phyloP scores from a whole-genome alignment of 2,797 vertebrate genomes.

The Lepilemur septentrionalis region DNA sequence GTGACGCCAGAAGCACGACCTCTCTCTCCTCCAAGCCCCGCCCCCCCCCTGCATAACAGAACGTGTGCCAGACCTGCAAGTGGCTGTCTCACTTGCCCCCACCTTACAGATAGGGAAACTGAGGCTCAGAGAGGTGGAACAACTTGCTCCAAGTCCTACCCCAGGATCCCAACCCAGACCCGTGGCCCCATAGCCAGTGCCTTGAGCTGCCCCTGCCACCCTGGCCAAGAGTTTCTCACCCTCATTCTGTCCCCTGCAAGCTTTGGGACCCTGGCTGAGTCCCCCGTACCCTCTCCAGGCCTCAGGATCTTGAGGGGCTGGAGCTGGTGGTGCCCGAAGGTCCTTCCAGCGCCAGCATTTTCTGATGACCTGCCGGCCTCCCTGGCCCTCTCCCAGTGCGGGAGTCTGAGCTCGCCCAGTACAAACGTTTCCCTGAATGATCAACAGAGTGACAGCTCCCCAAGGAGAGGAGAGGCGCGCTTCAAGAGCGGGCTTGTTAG shows the following conservation, averaged over 20 bases:
- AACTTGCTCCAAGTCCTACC: background rate
- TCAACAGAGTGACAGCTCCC: background rate
- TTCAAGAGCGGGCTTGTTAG: background rate
- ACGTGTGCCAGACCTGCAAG: no score
- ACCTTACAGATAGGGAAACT: background rate
- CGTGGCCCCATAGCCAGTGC: background rate
- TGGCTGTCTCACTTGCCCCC: background rate
- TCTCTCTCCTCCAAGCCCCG: background rate
- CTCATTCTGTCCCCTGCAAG: background rate
- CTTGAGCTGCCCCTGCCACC: fast-evolving
- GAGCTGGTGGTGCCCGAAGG: background rate
- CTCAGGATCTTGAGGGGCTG: background rate
- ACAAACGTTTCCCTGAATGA: background rate
- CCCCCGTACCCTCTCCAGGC: background rate
- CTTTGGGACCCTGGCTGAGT: background rate
- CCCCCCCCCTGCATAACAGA: background rate
- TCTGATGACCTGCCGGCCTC: background rate
- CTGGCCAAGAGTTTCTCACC: background rate
- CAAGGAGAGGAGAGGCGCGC: background rate
- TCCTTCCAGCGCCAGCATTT: background rate
- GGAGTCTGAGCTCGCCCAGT: background rate
- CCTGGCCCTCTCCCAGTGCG: fast-evolving
- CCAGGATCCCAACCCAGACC: background rate
- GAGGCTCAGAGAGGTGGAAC: background rate
- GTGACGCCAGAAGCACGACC: fast-evolving